A percentile compares a stretch with the other conserved stretches of the same genome.
Evolutionary conservation across 2,113 vertebrate species (phyloP).

Genomic region (Crotalus viridis): DNA sequence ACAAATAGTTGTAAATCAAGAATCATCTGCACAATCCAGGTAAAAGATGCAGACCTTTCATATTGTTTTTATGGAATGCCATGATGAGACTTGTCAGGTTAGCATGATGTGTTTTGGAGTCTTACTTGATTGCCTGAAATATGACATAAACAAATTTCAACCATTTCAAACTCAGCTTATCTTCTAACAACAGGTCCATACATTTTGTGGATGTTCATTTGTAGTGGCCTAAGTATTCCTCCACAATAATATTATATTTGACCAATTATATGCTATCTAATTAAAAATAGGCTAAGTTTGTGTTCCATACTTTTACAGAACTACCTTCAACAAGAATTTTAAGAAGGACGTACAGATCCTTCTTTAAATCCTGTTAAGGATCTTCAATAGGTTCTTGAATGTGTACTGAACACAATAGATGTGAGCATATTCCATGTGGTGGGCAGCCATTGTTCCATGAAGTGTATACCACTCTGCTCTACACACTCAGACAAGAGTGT

Average conservation of each 20-base stretch:
- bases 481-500: neutral
- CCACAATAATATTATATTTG: constrained; percentile 26
- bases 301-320: neutral
- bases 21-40: neutral
- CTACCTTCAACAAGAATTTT: neutral
- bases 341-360: neutral
- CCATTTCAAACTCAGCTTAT: neutral
- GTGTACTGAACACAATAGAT: neutral
- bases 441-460: neutral
- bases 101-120: neutral
- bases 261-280: constrained; percentile 13
- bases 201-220: neutral
- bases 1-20: neutral
- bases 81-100: constrained; percentile 25
- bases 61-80: constrained; percentile 14
- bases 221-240: neutral
- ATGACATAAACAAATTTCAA: neutral
- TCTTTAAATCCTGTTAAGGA: neutral
- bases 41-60: constrained; percentile 33
- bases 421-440: neutral
- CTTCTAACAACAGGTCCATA: neutral
- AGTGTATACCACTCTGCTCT: neutral
- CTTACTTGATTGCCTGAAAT: neutral
- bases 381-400: neutral
- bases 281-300: neutral